Conservation (phyloP, 2,797 vertebrate species). For the Poecilia gillii region DNA sequence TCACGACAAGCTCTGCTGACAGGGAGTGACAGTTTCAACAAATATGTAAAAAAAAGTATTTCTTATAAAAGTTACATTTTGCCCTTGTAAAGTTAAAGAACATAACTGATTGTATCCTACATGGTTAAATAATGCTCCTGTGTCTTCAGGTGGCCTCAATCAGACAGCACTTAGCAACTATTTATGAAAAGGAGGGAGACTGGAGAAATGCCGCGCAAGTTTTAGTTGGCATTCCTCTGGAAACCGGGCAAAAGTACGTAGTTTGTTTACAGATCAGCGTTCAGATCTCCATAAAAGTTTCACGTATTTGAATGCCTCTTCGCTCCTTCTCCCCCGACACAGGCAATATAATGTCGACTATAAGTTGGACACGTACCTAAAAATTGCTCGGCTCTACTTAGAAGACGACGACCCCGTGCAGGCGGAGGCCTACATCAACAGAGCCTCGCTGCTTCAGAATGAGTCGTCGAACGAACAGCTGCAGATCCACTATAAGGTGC, state of each 20-base stretch:
- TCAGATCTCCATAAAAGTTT: not conserved
- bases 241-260: slow-evolving; percentile 97
- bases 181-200: slow-evolving; percentile 98
- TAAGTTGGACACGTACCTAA: slow-evolving; percentile 97
- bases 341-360: slow-evolving; percentile 99
- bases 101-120: not conserved
- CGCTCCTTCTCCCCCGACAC: slow-evolving; percentile 8
- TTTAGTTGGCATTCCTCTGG: slow-evolving; percentile 96
- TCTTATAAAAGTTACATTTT: too few relatives aligned
- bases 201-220: slow-evolving; percentile 99
- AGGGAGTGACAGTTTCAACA: too few relatives aligned
- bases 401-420: slow-evolving; percentile 98
- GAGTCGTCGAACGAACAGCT: slow-evolving; percentile 98
- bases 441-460: slow-evolving; percentile 96
- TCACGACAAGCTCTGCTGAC: too few relatives aligned
- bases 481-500: slow-evolving; percentile 98
- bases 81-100: not conserved
- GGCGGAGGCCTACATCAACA: slow-evolving; percentile 98
- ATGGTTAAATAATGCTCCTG: not conserved
- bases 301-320: not conserved
- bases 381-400: slow-evolving; percentile 95
- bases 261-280: not conserved
- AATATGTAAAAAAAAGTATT: too few relatives aligned
- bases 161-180: slow-evolving; percentile 96
- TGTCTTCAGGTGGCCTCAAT: slow-evolving; percentile 93